Evolutionary conservation across 2,113 vertebrate species (phyloP), one percentile per base, ranked within the genome.

Genomic region (Solea solea): DNA sequence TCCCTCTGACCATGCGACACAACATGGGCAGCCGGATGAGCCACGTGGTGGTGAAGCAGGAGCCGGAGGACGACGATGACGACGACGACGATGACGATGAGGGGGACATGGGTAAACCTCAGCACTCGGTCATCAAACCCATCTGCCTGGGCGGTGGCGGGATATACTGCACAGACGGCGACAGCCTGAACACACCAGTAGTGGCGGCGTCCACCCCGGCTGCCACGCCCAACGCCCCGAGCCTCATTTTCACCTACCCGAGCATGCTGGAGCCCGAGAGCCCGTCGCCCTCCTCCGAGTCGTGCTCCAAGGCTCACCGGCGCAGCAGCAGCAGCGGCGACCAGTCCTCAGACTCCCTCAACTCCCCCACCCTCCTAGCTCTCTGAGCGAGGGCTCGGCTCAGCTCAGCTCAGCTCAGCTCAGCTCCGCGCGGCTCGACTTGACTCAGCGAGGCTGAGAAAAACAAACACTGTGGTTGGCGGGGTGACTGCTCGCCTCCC

Each of bases 261-360:
- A 99, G 86, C 9, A 96, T 99, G 88, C 92, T 98, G 92, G 97
- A 99, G 91, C 96, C 97, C 28, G 98, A 99, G 74, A 97, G 96
- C 53, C 96, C 97, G 1, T 95, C 96, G 0, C 96, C 97, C 3
- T 96, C 98, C 3, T 98, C 98, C 0, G 98, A 99, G 93, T 99
- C 97, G 25, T 99, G 98, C 91, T 98, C 97, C 90, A 99, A 98
- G 93, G 98, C 98, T 71, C 98, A 99, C 86, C 96, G 97, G 80
- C 95, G 97, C 83, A 98, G 97, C 95, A 98, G 97, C 92, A 99
- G 98, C 95, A 98, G 98, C 0, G 98, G 98, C 34, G 98, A 99
- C 90, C 98, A 99, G 89, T 99, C 97, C 1, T 99, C 97, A 14
- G 98, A 99, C 95, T 99, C 98, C 87, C 97, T 99, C 93, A 98